These are phyloP conservation scores for Olivierus martensii DNA, from an alignment of 1,140 invertebrate genomes.

Conservation along the genomic window DNA sequence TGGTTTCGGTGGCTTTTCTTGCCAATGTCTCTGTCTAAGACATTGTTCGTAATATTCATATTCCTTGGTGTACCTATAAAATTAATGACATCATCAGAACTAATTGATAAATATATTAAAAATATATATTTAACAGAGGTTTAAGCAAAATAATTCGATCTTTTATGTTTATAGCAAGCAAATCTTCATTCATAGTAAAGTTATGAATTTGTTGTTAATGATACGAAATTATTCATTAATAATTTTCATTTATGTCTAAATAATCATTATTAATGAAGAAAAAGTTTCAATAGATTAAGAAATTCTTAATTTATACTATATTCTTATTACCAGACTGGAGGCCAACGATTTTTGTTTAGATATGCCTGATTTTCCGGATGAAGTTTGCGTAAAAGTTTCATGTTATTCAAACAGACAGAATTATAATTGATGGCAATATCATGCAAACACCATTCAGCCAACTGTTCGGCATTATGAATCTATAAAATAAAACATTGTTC, in stretches of 20 bases:
- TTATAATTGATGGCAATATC: slow-evolving; percentile 81
- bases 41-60: slow-evolving; percentile 85
- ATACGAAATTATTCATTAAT: background rate
- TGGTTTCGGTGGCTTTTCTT: slow-evolving; percentile 47
- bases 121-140: too few relatives aligned
- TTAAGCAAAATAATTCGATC: too few relatives aligned
- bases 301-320: background rate
- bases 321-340: slow-evolving; percentile 63
- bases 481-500: slow-evolving; percentile 30
- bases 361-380: slow-evolving; percentile 80
- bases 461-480: slow-evolving; percentile 82
- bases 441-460: slow-evolving; percentile 83
- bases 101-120: too few relatives aligned
- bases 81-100: too few relatives aligned
- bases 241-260: background rate
- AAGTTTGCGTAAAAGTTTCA: slow-evolving; percentile 56
- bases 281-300: background rate
- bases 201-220: too few relatives aligned
- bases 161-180: too few relatives aligned
- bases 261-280: slow-evolving; percentile 2
- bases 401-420: slow-evolving; percentile 63
- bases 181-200: too few relatives aligned
- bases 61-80: slow-evolving; percentile 70
- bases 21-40: slow-evolving; percentile 58
- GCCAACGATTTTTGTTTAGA: slow-evolving; percentile 79